phyloP scores from a whole-genome alignment of 2,888 invertebrate genomes.

The Troides aeacus region DNA sequence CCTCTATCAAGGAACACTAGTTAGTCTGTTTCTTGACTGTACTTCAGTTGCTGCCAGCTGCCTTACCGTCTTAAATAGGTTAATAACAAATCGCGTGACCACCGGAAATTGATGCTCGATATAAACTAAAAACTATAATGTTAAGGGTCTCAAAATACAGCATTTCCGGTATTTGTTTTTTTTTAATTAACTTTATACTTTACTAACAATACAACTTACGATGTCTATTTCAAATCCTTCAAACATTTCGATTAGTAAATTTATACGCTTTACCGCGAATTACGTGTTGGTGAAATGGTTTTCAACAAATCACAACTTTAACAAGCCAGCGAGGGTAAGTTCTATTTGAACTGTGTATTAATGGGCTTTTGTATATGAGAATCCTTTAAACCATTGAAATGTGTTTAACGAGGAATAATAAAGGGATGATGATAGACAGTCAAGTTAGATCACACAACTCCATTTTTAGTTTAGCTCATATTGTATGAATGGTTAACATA shows the following conservation, averaged over 20 bases:
- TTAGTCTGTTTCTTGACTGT: too few relatives aligned
- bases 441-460: not conserved
- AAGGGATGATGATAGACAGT: not conserved
- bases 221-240: not conserved
- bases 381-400: not conserved
- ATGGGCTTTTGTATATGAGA: too few relatives aligned
- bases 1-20: too few relatives aligned
- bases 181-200: not conserved
- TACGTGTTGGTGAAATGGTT: not conserved
- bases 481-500: not conserved
- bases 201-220: not conserved
- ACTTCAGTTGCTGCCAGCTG: too few relatives aligned
- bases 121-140: too few relatives aligned
- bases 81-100: too few relatives aligned
- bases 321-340: not conserved
- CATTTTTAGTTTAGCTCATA: not conserved
- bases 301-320: slow-evolving; percentile 1
- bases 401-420: not conserved
- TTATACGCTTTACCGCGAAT: not conserved
- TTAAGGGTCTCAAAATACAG: too few relatives aligned
- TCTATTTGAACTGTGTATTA: not conserved
- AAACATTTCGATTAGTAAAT: not conserved
- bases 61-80: too few relatives aligned
- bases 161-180: not conserved
- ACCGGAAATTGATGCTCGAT: too few relatives aligned